Evolutionary conservation across 2,888 invertebrate genomes (phyloP).

Genomic region (Agapetus fuscipes): DNA sequence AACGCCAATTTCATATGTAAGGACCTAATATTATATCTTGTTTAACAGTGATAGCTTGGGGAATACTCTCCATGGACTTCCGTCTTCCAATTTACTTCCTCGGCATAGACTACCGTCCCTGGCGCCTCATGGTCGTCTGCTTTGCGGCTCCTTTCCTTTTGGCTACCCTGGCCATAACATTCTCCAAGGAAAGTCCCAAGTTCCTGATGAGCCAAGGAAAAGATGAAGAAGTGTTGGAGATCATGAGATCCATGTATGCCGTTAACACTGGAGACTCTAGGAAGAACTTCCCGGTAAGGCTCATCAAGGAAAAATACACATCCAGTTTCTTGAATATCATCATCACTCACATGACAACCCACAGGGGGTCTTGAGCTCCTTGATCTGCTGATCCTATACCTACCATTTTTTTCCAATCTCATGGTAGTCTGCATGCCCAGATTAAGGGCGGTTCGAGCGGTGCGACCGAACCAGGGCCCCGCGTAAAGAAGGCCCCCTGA

Average conservation of each 20-base stretch:
- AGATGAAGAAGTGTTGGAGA: conserved; percentile 42
- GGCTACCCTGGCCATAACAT: conserved; percentile 44
- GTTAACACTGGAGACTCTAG: conserved; percentile 27
- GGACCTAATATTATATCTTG: too few species aligned
- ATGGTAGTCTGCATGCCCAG: too few species aligned
- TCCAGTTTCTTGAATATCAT: conserved; percentile 2
- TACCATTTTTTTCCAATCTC: too few species aligned
- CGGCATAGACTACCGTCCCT: conserved; percentile 52
- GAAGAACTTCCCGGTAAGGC: conserved; percentile 30
- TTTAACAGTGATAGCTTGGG: conserved; percentile 60
- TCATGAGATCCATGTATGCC: conserved; percentile 30
- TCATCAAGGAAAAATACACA: background rate
- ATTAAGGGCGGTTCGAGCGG: too few species aligned
- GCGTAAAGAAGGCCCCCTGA: too few species aligned
- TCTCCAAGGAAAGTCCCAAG: conserved; percentile 69
- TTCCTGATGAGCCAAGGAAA: conserved; percentile 53
- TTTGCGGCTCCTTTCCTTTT: conserved; percentile 54
- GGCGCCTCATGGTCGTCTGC: conserved; percentile 65
- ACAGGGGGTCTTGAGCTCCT: too few species aligned
- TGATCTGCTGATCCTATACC: too few species aligned
- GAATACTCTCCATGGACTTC: conserved; percentile 51
- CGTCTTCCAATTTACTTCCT: conserved; percentile 36
- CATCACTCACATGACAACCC: too few species aligned
- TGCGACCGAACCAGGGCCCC: too few species aligned
- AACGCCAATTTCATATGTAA: too few species aligned